Base-by-base conservation (phyloP, 2,888 invertebrate genomes). In the Polydrusus tereticollis region DNA sequence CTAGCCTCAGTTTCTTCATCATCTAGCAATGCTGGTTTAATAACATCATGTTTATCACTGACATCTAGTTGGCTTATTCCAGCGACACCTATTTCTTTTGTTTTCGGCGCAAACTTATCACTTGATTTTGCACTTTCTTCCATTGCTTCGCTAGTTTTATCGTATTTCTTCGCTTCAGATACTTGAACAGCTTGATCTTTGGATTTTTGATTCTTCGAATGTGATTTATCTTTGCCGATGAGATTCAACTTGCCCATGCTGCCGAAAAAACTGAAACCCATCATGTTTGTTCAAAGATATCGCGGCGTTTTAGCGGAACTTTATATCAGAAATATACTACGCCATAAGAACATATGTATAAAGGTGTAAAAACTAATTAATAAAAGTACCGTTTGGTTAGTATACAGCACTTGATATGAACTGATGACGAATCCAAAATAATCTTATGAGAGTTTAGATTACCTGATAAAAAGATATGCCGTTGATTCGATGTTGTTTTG, bases 221-320 rank as follows among this genome's bases (percentile, higher is more conserved):
- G 21, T 10, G 52, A 8, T 23, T 36, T 47, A 3, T 57, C 60
- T 33, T 45, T 50, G 3, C 68, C 64, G 12, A 45, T 58, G 1
- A 68, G 29, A 36, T 72, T 68, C 12, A 72, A 41, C 10, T 64
- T 68, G 2, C 62, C 16, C 50, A 68, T 63, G 55, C 72, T 72
- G 14, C 73, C 68, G 43, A 72, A 72, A 16, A 72, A 64, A 60
- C 55, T 65, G 12, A 73, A 69, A 7, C 64, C 65, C 41, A 65
- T 63, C 69, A 73, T 64, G 12, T 43, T n/a, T 63, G 16, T 8
- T 16, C 4, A 8, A 7, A 18, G 18, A 16, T 16, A 18, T 45
- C 18, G 18, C 41, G 2, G 14, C 7, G n/a, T 43, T 43, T n/a
- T 36, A 36, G 36, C 1, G n/a, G n/a, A 36, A n/a, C 12, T n/a